Base-by-base conservation (phyloP, 1,140 invertebrate species). In the Arctopsyche grandis region DNA sequence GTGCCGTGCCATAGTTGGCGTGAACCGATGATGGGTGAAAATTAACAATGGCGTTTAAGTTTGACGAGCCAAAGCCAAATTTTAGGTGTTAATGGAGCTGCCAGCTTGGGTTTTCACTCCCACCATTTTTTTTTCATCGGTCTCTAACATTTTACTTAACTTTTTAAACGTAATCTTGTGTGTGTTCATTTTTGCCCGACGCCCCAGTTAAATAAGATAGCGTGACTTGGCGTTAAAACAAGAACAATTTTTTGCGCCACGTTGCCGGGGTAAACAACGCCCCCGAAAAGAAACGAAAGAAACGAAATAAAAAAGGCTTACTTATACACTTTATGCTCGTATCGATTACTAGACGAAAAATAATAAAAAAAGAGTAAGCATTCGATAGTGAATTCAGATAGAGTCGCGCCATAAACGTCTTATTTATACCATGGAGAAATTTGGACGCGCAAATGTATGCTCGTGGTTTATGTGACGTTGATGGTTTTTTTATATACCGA, bases 201-300 rank as follows among this genome's bases (percentile, higher is more conserved):
- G 21, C 63, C 19, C 63, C 24, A 19, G 63, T 66, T 66, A 66
- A 66, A 66, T 66, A 66, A 66, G 63, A 66, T 66, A 66, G 63
- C 63, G 63, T 66, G 63, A 66, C 63, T 66, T 66, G 63, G 22
- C 63, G 63, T 22, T 66, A 66, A 66, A 66, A 66, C 63, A 66
- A 26, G 63, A 26, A 66, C 63, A 26, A 66, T 66, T 66, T 66
- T 66, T 66, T 29, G 10, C 63, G 26, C 63, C 19, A 38, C 63
- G 24, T 52, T 52, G 29, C 7, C 29, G 12, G 48, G 16, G 63
- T 22, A 66, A 66, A 66, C 24, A 66, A 66, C 22, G 63, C 9
- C 63, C n/a, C 24, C 63, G 5, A 66, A 66, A 66, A 60, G 56
- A 21, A 60, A 60, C 48, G 48, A 12, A 52, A 14, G 48, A 52